phyloP scores from a whole-genome alignment of 2,797 vertebrate species.

The Enteromius thamalakanensis region DNA sequence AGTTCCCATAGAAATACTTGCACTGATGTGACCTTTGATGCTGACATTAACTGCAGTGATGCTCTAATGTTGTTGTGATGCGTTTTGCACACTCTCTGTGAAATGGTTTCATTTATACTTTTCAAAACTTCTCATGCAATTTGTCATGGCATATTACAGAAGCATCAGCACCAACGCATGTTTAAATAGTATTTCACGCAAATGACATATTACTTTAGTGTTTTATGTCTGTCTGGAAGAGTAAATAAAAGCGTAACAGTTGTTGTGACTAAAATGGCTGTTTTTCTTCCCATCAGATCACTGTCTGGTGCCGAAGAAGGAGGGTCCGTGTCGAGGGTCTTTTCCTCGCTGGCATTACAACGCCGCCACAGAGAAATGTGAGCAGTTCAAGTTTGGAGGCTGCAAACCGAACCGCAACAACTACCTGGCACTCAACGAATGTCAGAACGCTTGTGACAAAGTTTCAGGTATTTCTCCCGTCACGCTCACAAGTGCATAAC shows the following conservation, averaged over 20 bases:
- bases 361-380: slow-evolving; percentile 77
- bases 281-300: slow-evolving; percentile 77
- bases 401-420: slow-evolving; percentile 92
- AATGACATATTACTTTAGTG: background rate
- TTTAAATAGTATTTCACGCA: background rate
- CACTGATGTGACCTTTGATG: background rate
- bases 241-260: too few species aligned
- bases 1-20: background rate
- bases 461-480: slow-evolving; percentile 68
- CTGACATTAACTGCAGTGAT: background rate
- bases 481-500: background rate
- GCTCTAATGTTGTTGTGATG: background rate
- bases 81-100: background rate
- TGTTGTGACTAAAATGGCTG: background rate
- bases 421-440: slow-evolving; percentile 85
- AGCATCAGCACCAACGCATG: background rate
- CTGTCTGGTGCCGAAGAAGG: slow-evolving; percentile 86
- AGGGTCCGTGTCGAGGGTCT: slow-evolving; percentile 88
- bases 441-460: slow-evolving; percentile 79
- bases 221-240: background rate
- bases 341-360: slow-evolving; percentile 94
- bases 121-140: background rate
- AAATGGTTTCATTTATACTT: background rate
- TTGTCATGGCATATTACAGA: background rate
- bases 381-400: slow-evolving; percentile 76